These are phyloP conservation scores for Hexactinellida sp. DNA, from an alignment of 37 sponge, comb jelly and placozoan genomes.

Conservation along the genomic window DNA sequence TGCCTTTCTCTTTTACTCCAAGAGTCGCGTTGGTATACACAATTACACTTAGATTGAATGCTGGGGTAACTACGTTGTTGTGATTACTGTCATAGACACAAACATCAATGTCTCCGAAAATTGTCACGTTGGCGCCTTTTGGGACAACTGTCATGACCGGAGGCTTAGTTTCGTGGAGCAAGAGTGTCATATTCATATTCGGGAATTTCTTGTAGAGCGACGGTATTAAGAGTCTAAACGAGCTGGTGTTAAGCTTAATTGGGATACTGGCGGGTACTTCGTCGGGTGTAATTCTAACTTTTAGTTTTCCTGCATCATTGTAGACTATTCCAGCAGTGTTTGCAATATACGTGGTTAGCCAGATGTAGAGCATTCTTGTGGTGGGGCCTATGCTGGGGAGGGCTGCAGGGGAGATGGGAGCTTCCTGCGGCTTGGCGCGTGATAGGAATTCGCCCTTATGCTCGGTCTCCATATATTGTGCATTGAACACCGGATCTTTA, in stretches of 20 bases:
- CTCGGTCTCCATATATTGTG: slow-evolving; percentile 42
- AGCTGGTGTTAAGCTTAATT: slow-evolving; percentile 23
- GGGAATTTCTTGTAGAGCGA: slow-evolving; percentile 19
- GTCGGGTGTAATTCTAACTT: background rate
- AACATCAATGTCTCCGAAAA: slow-evolving; percentile 20
- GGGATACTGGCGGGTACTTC: slow-evolving; percentile 24
- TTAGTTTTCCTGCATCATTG: slow-evolving; percentile 41
- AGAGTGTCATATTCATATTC: slow-evolving; percentile 16
- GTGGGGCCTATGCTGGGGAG: slow-evolving; percentile 39
- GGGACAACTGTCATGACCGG: background rate
- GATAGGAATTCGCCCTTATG: slow-evolving; percentile 73
- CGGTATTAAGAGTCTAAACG: slow-evolving; percentile 23
- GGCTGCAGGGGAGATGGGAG: slow-evolving; percentile 43
- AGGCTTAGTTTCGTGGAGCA: background rate
- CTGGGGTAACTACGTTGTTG: background rate
- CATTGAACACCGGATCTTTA: slow-evolving; percentile 35
- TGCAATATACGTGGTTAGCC: slow-evolving; percentile 71
- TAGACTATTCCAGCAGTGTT: slow-evolving; percentile 74
- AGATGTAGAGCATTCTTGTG: slow-evolving; percentile 59
- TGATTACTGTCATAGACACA: slow-evolving; percentile 4
- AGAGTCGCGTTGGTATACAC: background rate
- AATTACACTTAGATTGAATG: slow-evolving; percentile 12
- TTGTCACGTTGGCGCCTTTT: background rate
- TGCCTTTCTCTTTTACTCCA: background rate
- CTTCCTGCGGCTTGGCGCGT: slow-evolving; percentile 43